phyloP scores from a whole-genome alignment of 2,797 vertebrate genomes.

The Clamator glandarius region DNA sequence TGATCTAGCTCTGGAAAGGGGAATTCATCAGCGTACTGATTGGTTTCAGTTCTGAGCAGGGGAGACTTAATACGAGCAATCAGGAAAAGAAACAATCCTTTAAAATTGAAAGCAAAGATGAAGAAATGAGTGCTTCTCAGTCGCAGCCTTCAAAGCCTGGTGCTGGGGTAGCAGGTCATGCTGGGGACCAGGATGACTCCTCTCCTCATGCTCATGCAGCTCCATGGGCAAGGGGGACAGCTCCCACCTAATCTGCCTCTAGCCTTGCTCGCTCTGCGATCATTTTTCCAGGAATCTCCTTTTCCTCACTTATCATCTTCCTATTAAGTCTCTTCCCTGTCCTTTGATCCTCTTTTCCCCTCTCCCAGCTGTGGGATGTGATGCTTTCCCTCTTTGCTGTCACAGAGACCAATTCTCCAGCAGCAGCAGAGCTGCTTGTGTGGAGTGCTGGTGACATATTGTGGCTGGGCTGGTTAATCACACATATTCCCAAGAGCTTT shows the following conservation, averaged over 20 bases:
- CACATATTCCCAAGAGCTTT: neutral
- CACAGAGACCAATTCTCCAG: neutral
- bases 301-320: neutral
- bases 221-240: neutral
- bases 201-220: fast-evolving
- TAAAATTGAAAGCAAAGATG: neutral
- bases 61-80: fast-evolving
- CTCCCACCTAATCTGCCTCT: neutral
- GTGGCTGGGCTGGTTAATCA: slow-evolving; percentile 67
- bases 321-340: neutral
- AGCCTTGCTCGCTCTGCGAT: fast-evolving
- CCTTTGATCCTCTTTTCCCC: neutral
- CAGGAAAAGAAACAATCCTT: neutral
- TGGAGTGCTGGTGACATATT: slow-evolving; percentile 70
- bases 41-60: neutral
- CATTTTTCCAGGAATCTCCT: neutral
- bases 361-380: fast-evolving
- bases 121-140: neutral
- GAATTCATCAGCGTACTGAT: neutral
- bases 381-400: neutral
- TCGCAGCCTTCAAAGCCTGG: neutral
- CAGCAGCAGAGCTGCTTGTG: neutral
- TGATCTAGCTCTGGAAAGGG: neutral
- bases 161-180: neutral
- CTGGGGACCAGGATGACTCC: neutral